phyloP scores from a whole-genome alignment of 2,797 vertebrate species.

The Syndactyla subalaris region DNA sequence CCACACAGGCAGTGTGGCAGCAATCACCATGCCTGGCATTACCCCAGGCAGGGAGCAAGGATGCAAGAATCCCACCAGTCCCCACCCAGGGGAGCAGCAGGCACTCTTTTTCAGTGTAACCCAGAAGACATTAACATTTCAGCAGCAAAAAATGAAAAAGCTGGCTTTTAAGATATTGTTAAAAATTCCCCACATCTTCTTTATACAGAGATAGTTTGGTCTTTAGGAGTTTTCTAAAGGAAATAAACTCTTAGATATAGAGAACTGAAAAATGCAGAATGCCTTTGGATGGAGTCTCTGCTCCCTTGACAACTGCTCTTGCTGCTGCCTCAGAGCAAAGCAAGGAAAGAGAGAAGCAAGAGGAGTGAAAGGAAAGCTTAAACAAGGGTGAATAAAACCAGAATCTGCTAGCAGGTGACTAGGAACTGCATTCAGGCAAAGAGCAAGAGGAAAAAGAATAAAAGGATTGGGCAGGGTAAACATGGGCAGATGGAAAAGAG shows the following conservation, averaged over 20 bases:
- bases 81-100: not conserved
- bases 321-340: not conserved
- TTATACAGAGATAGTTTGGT: not conserved
- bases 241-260: conserved; percentile 2
- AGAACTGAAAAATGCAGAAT: not conserved
- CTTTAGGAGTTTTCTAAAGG: not conserved
- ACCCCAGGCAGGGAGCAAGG: not conserved
- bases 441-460: not conserved
- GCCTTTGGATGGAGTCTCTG: not conserved
- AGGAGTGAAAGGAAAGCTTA: not conserved
- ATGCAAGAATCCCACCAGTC: not conserved
- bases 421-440: not conserved
- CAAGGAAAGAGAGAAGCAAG: not conserved
- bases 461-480: not conserved
- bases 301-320: not conserved
- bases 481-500: not conserved
- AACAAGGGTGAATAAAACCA: not conserved
- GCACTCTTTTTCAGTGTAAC: not conserved
- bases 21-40: not conserved
- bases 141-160: not conserved
- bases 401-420: not conserved
- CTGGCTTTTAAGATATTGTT: not conserved
- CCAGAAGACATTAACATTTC: conserved; percentile 18
- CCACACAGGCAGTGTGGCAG: not conserved
- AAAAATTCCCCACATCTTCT: not conserved